A percentile compares a stretch with the other conserved stretches of the same genome.
Conservation (phyloP, 2,797 vertebrate species). For the Acanthurus leucopareius region DNA sequence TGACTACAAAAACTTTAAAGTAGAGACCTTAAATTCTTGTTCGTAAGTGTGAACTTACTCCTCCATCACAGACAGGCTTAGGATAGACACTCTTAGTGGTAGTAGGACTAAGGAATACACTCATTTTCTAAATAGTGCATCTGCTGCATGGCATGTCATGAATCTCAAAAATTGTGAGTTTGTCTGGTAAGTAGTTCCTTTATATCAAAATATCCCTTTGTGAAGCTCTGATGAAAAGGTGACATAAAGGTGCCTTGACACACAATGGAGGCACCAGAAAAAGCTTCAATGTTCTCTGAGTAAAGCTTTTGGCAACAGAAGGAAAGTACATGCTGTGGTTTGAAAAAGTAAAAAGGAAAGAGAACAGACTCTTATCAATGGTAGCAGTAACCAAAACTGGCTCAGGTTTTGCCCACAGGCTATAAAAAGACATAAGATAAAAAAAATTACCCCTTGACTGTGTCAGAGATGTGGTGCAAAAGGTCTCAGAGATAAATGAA, state of each 20-base stretch:
- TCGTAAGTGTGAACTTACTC: no score
- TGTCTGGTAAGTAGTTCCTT: no score
- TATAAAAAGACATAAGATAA: conserved; percentile 13
- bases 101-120: no score
- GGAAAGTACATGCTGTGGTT: conserved; percentile 7
- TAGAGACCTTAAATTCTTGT: no score
- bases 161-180: no score
- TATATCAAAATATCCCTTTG: no score
- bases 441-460: not conserved
- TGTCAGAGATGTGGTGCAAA: conserved; percentile 1
- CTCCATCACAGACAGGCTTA: no score
- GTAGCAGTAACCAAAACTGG: conserved; percentile 21
- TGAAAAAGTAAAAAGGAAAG: conserved; percentile 1
- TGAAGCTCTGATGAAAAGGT: not conserved
- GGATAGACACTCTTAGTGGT: no score
- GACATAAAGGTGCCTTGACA: not conserved
- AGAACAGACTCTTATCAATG: conserved; percentile 13
- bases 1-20: no score
- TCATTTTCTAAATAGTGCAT: no score
- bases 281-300: conserved; percentile 2
- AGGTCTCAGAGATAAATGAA: conserved; percentile 20
- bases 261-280: not conserved
- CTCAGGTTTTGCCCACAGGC: not conserved
- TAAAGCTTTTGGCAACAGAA: conserved; percentile 18
- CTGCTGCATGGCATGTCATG: no score